Conservation (phyloP, 2,888 invertebrate species). For the Ophion costatus region DNA sequence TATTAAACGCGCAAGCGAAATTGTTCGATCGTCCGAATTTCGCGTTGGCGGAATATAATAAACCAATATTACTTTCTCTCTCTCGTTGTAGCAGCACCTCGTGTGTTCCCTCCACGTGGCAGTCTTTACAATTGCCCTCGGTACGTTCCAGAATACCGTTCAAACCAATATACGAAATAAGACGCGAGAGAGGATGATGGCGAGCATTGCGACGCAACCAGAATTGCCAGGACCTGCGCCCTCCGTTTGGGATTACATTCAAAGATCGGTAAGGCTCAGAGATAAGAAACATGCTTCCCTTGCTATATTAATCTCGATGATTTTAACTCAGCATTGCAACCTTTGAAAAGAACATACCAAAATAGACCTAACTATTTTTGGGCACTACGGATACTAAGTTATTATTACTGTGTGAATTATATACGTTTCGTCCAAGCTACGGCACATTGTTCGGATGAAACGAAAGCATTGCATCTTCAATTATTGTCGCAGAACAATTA, state of each 20-base stretch:
- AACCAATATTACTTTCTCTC: not conserved
- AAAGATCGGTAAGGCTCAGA: conserved; percentile 59
- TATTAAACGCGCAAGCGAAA: conserved; percentile 20
- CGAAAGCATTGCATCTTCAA: too few species aligned
- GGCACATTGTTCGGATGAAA: too few species aligned
- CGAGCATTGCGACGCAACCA: conserved; percentile 47
- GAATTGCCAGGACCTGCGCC: conserved; percentile 9
- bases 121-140: conserved; percentile 58
- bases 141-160: conserved; percentile 61
- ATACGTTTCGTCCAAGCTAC: too few species aligned
- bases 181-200: conserved; percentile 58
- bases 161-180: conserved; percentile 57
- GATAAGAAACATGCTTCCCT: too few species aligned
- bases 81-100: conserved; percentile 19
- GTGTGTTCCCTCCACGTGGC: conserved; percentile 57
- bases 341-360: too few species aligned
- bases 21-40: not conserved
- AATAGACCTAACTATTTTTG: too few species aligned
- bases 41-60: not conserved
- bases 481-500: not conserved
- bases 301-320: too few species aligned
- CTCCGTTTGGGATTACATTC: conserved; percentile 66
- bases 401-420: too few species aligned
- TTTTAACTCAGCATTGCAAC: too few species aligned
- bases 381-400: too few species aligned